Percentiles rank a stretch among this genome's conserved stretches.
Conservation (phyloP, 2,888 invertebrate genomes). For the Bruchidius siliquastri region DNA sequence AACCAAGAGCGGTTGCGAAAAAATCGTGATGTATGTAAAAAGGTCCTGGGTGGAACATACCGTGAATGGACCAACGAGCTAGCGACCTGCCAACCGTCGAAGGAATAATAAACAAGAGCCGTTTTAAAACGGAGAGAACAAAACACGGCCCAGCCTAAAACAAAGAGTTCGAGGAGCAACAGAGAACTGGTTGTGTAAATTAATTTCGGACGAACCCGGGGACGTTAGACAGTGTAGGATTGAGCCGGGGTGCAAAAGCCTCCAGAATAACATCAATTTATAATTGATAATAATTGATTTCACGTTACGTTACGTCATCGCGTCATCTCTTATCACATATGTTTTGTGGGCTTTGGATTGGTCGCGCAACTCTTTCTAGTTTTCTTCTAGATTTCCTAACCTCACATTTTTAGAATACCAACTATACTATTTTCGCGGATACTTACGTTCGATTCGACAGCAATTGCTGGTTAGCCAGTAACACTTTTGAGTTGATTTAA, state of each 20-base stretch:
- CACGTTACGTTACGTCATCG: too few species aligned
- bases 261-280: neutral
- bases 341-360: too few species aligned
- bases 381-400: too few species aligned
- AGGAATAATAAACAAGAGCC: conserved; percentile 46
- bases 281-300: too few species aligned
- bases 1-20: too few species aligned
- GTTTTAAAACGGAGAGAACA: conserved; percentile 45
- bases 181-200: conserved; percentile 47
- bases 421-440: too few species aligned
- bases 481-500: too few species aligned
- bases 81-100: conserved; percentile 1
- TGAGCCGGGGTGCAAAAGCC: neutral
- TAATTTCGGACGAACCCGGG: conserved; percentile 38
- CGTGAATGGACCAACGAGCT: neutral
- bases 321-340: too few species aligned
- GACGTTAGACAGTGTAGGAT: conserved; percentile 7
- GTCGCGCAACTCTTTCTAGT: too few species aligned
- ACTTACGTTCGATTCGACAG: too few species aligned
- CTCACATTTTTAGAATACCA: too few species aligned
- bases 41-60: neutral
- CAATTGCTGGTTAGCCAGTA: too few species aligned
- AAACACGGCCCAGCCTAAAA: conserved; percentile 44
- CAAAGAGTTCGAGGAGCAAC: conserved; percentile 38
- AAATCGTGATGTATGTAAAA: neutral